Percentiles rank a stretch among this genome's conserved stretches.
These are phyloP conservation scores for Gadus chalcogrammus DNA, from an alignment of 2,113 vertebrate species.

Conservation along the genomic window DNA sequence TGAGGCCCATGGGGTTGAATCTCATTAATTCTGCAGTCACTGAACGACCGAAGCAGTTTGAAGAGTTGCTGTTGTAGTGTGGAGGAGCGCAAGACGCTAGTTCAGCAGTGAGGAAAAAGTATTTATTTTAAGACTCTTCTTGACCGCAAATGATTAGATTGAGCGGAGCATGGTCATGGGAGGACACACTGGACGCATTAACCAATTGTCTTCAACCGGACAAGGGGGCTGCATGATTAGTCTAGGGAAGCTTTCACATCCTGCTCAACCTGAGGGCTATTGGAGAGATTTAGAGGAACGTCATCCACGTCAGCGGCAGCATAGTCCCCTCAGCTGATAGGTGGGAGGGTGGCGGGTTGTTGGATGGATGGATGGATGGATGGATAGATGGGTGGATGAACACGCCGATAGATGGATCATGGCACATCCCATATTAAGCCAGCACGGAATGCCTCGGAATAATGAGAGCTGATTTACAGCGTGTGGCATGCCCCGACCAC, in stretches of 20 bases:
- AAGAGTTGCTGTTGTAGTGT: neutral
- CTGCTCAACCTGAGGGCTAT: conserved; percentile 10
- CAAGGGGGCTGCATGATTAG: neutral
- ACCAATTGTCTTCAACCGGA: neutral
- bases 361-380: neutral
- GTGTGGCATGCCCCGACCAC: neutral
- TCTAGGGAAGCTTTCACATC: neutral
- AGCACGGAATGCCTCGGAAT: too few species aligned
- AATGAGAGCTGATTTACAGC: neutral
- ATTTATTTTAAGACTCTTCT: neutral
- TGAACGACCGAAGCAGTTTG: neutral
- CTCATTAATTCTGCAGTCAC: neutral
- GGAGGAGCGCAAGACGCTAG: neutral
- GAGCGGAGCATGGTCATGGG: neutral
- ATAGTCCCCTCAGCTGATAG: conserved; percentile 1
- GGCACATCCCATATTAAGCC: too few species aligned
- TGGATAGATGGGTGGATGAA: neutral
- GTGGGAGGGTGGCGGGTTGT: too few species aligned
- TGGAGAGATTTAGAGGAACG: conserved; percentile 25
- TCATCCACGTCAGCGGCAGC: neutral
- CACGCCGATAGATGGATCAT: too few species aligned
- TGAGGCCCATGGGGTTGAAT: neutral
- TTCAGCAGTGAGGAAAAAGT: neutral
- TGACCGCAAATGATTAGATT: neutral
- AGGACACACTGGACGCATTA: neutral